Percentiles rank a stretch among this genome's conserved stretches.
These are phyloP conservation scores for Neodiprion virginianus DNA, from an alignment of 1,140 invertebrate genomes.

Conservation along the genomic window DNA sequence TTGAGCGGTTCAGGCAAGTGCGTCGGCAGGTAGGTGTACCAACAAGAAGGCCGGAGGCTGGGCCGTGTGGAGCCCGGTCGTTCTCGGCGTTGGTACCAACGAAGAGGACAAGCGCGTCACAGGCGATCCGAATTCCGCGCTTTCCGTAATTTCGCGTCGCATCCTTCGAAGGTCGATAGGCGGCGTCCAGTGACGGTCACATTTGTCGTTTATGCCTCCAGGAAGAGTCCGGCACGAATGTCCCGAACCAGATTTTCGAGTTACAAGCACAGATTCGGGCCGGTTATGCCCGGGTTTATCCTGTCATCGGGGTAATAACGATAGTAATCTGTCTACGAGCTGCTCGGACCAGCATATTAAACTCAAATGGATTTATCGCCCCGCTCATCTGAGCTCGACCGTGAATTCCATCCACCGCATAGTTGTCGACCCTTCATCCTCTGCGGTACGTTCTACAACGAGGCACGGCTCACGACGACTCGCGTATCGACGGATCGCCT, in stretches of 20 bases:
- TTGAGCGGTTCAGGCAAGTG: slow-evolving; percentile 15
- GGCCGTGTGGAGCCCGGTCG: background rate
- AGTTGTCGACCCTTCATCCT: too few relatives aligned
- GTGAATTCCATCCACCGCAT: too few relatives aligned
- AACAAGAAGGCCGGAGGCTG: background rate
- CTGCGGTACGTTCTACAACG: too few relatives aligned
- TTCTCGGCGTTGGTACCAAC: background rate
- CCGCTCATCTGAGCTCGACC: too few relatives aligned
- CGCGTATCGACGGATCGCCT: too few relatives aligned
- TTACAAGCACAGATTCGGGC: too few relatives aligned
- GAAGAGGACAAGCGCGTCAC: background rate
- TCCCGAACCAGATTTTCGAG: too few relatives aligned
- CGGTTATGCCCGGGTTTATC: background rate
- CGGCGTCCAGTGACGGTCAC: background rate
- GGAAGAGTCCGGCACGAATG: too few relatives aligned
- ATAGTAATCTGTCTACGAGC: background rate
- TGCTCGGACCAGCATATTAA: too few relatives aligned
- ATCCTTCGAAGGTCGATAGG: background rate
- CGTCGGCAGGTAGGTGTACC: background rate
- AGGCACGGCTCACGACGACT: too few relatives aligned
- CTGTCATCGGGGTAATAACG: background rate
- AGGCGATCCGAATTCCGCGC: background rate
- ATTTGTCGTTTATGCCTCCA: too few relatives aligned
- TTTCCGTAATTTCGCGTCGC: background rate
- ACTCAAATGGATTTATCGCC: too few relatives aligned